Evolutionary conservation across 1,140 invertebrate genomes (phyloP).

Genomic region (Drosophila pallidifrons): DNA sequence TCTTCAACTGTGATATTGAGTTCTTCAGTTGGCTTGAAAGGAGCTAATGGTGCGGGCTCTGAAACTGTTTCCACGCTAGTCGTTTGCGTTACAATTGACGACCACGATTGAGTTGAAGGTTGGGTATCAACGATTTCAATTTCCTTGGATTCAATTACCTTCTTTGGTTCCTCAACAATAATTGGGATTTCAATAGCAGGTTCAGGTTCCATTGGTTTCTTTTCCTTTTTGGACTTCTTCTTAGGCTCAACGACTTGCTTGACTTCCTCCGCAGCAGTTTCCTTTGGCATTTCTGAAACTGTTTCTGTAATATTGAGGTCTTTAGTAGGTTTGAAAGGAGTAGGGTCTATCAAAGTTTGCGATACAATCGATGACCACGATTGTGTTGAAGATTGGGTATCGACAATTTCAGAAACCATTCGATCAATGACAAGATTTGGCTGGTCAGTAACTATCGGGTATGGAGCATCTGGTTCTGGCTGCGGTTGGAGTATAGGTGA

Average conservation of each 20-base stretch:
- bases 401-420: not conserved
- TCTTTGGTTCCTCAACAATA: not conserved
- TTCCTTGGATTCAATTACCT: not conserved
- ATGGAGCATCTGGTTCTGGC: not conserved
- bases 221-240: constrained; percentile 2
- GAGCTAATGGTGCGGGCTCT: constrained; percentile 3
- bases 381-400: not conserved
- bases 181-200: not conserved
- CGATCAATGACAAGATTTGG: not conserved
- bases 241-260: not conserved
- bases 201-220: not conserved
- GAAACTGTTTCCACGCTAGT: not conserved
- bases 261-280: not conserved
- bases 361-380: constrained; percentile 23
- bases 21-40: constrained; percentile 8
- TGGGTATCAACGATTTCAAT: not conserved
- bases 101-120: constrained; percentile 35
- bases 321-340: constrained; percentile 14
- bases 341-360: not conserved
- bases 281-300: not conserved
- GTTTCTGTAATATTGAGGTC: not conserved
- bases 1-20: not conserved
- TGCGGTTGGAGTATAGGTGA: not conserved
- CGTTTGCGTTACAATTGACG: constrained; percentile 31
- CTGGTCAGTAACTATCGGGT: not conserved